Evolutionary conservation across 92 coral and sea anemone genomes (phyloP), one percentile per base, ranked within the genome.

Genomic region (Actinernus sp.): DNA sequence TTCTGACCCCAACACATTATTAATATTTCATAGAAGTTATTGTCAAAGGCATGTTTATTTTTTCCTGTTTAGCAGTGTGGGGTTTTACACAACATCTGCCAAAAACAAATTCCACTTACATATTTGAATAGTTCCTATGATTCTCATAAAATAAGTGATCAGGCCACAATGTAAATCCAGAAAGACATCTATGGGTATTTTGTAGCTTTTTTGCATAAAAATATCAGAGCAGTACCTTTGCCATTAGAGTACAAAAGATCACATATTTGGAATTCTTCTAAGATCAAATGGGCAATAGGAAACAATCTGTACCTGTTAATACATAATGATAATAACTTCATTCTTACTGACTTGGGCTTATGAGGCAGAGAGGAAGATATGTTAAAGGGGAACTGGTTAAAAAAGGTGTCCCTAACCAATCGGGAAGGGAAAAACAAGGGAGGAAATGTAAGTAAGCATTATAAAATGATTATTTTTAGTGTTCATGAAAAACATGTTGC

Each of bases 371-470:
- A 34, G 22, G 52, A 23, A 6, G 19, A 45, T 9, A 70, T 70
- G 78, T 41, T 70, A 38, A 70, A 70, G 58, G 51, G 65, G 4
- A 32, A 30, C 26, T 68, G 75, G 66, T 54, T 70, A 28, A 51
- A 56, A 21, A 56, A 70, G 27, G 31, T 38, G 30, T 16, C 33
- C 32, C 31, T 20, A 0, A 49, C n/a, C 28, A 43, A 59, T 48
- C 36, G 40, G 39, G 78, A 47, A 18, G 58, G 54, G 11, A 57
- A 57, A 57, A 18, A 31, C 6, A 70, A 30, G 26, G 31, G 25
- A 40, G 16, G 1, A 28, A 26, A 20, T 47, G 74, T 66, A 52
- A 29, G 74, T 33, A 2, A 55, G 36, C 14, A 36, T 7, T 36
- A 36, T 7, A 7, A 7, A 36, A 36, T 36, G 41, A 36, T 7